Evolutionary conservation across 1,140 invertebrate species (phyloP), one percentile per base, ranked within the genome.

Genomic region (Nomia melanderi): DNA sequence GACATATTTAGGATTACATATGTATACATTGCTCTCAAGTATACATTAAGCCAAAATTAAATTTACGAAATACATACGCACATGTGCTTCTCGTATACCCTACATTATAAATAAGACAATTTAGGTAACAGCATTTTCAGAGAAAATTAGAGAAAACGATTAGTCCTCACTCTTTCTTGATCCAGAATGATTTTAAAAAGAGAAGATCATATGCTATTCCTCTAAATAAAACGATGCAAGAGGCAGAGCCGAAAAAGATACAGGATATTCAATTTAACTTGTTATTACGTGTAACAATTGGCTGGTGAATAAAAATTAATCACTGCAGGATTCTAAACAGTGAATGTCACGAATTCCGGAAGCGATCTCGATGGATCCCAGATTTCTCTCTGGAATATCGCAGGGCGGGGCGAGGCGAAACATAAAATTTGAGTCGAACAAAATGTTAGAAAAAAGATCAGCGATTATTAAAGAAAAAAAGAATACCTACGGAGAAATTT

Each of bases 1-100:
- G 31, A 59, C 39, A 69, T 57, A 60, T 50, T 76, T 76, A 69
- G 33, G 27, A 69, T 47, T 60, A 59, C 54, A 39, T 60, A 69
- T 67, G 23, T 59, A 70, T 77, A 25, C 27, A n/a, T n/a, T 65
- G 20, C 33, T 39, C 31, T 11, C 29, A 41, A 75, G 6, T 70
- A 44, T 63, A 79, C 67, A 69, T 69, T 50, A 76, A 76, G 73
- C 73, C 65, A 76, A 76, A 76, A 77, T 77, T 77, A 71, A 77
- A 77, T 77, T 77, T 77, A 71, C 27, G 59, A 71, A 33, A 53
- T 70, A 76, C 36, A 54, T 69, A 63, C 44, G 23, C 44, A 62
- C 17, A 9, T 33, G 44, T 63, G 27, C 71, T 69, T 69, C 31
- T 69, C 47, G 53, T 44, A 69, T 31, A 11, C 31, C 44, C 54